phyloP scores from a whole-genome alignment of 2,113 vertebrate species.

The Micromys minutus region DNA sequence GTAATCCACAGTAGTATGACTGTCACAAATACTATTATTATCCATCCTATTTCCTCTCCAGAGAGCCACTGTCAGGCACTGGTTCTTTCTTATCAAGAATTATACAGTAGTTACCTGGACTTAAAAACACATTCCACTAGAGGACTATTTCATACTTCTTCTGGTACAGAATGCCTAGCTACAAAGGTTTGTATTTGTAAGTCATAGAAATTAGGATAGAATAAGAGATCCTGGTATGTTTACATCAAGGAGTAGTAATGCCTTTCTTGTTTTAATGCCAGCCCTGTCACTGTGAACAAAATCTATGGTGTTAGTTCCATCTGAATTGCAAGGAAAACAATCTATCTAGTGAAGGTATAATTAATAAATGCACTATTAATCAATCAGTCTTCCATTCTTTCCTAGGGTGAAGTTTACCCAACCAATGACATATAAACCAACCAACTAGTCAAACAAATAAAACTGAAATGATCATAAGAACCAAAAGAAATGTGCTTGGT shows the following conservation, averaged over 20 bases:
- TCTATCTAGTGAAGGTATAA: slow-evolving; percentile 4
- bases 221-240: neutral
- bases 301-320: neutral
- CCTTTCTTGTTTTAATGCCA: neutral
- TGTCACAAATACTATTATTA: neutral
- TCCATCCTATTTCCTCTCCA: neutral
- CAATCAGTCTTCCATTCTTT: neutral
- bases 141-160: neutral
- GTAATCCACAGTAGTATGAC: neutral
- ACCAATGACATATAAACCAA: neutral
- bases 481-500: neutral
- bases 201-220: slow-evolving; percentile 26
- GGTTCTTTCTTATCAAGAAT: neutral
- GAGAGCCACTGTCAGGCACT: neutral
- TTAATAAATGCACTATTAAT: neutral
- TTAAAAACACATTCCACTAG: slow-evolving; percentile 44
- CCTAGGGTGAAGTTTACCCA: neutral
- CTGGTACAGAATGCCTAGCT: neutral
- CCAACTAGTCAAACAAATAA: neutral
- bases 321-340: neutral
- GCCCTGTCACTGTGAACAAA: neutral
- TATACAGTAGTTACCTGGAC: neutral
- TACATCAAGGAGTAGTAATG: neutral
- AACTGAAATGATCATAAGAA: neutral
- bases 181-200: neutral